These are phyloP conservation scores for Bombus balteatus DNA, from an alignment of 1,140 invertebrate genomes.

Conservation along the genomic window DNA sequence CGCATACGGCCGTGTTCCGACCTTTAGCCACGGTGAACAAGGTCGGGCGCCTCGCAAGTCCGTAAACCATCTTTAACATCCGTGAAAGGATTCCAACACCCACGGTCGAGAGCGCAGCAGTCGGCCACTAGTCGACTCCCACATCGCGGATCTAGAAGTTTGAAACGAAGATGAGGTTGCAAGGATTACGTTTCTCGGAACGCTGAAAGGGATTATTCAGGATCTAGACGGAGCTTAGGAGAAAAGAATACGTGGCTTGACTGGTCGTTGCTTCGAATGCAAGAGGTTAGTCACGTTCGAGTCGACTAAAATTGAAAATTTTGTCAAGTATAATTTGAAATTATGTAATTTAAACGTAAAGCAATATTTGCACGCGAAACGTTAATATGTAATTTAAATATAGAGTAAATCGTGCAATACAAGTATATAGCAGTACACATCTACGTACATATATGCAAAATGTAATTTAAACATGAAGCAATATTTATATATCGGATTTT, in stretches of 20 bases:
- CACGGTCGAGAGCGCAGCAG: conserved; percentile 59
- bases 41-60: conserved; percentile 70
- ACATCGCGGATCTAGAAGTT: conserved; percentile 63
- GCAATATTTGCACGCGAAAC: not conserved
- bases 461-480: too few species aligned
- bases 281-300: not conserved
- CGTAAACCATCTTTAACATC: conserved; percentile 76
- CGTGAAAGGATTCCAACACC: conserved; percentile 76
- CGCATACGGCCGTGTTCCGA: conserved; percentile 62
- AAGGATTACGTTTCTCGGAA: conserved; percentile 60
- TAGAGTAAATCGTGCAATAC: too few species aligned
- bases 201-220: conserved; percentile 39
- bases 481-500: too few species aligned
- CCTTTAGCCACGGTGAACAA: conserved; percentile 74
- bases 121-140: conserved; percentile 58
- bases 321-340: not conserved
- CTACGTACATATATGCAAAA: too few species aligned
- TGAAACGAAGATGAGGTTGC: conserved; percentile 51
- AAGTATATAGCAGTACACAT: too few species aligned
- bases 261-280: not conserved
- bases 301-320: not conserved
- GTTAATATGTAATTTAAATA: too few species aligned
- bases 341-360: too few species aligned
- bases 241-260: not conserved
- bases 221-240: not conserved